These are phyloP conservation scores for Parnassius orleans DNA, from an alignment of 2,888 invertebrate species.

Conservation along the genomic window DNA sequence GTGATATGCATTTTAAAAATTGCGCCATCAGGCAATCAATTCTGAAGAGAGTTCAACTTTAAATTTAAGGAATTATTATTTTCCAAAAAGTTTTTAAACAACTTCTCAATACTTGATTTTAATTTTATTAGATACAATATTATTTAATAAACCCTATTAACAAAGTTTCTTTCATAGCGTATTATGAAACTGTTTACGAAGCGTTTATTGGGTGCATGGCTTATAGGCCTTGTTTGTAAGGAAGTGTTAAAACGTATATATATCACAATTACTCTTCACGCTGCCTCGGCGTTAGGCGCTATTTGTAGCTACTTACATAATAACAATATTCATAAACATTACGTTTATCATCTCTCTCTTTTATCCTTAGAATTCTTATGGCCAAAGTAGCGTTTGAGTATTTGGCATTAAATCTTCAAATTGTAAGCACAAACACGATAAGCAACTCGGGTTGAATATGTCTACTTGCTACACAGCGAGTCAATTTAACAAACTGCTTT, in stretches of 20 bases:
- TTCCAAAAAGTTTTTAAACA: too few relatives aligned
- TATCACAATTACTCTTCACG: slow-evolving; percentile 51
- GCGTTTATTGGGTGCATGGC: slow-evolving; percentile 6
- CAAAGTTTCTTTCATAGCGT: slow-evolving; percentile 4
- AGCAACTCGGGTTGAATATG: slow-evolving; percentile 45
- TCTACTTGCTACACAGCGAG: slow-evolving; percentile 57
- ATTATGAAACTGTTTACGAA: slow-evolving; percentile 11
- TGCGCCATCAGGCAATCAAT: too few relatives aligned
- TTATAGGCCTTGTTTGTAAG: slow-evolving; percentile 47
- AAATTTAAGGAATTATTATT: too few relatives aligned
- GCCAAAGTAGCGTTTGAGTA: too few relatives aligned
- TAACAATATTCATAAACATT: slow-evolving; percentile 65
- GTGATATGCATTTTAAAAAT: too few relatives aligned
- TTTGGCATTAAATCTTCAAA: slow-evolving; percentile 55
- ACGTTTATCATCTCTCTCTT: slow-evolving; percentile 67
- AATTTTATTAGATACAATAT: too few relatives aligned
- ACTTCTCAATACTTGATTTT: too few relatives aligned
- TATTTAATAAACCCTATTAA: not conserved
- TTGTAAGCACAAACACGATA: slow-evolving; percentile 65
- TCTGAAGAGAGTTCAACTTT: too few relatives aligned
- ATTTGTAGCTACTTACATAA: slow-evolving; percentile 65
- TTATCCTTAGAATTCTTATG: slow-evolving; percentile 60
- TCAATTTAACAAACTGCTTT: slow-evolving; percentile 71
- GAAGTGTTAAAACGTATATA: slow-evolving; percentile 64
- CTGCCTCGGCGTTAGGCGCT: slow-evolving; percentile 45